Evolutionary conservation across 2,113 vertebrate species (phyloP).

Genomic region (Heptranchias perlo): DNA sequence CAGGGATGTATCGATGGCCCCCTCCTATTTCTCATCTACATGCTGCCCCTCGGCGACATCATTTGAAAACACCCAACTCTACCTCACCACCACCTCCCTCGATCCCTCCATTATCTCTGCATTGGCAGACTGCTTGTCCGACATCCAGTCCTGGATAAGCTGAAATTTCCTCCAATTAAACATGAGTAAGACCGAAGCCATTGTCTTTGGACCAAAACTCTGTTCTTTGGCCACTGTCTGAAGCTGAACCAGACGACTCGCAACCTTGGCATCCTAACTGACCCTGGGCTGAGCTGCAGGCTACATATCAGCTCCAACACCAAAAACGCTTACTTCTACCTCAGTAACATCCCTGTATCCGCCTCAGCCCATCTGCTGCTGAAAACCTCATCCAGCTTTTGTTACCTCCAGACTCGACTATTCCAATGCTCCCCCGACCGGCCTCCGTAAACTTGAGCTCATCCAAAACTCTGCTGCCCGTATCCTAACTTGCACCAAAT

Average conservation of each 20-base stretch:
- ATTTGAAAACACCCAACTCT: neutral
- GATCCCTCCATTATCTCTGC: neutral
- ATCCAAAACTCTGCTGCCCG: neutral
- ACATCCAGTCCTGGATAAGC: neutral
- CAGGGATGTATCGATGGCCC: neutral
- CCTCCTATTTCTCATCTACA: neutral
- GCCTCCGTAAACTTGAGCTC: neutral
- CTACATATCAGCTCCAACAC: neutral
- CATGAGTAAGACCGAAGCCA: neutral
- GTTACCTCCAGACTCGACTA: neutral
- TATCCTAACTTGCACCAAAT: neutral
- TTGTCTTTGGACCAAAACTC: too few relatives aligned
- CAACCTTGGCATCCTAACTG: neutral
- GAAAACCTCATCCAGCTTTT: neutral
- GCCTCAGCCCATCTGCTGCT: neutral
- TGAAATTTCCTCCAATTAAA: neutral
- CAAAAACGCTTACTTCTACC: neutral
- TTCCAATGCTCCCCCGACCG: neutral
- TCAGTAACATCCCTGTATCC: neutral
- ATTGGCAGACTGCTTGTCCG: neutral
- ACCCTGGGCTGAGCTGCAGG: neutral
- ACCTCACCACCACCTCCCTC: neutral
- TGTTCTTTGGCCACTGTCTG: neutral
- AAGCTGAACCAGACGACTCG: neutral
- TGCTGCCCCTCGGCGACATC: neutral